A percentile compares a stretch with the other conserved stretches of the same genome.
These are phyloP conservation scores for Athripsodes cinereus DNA, from an alignment of 2,888 invertebrate genomes.

Conservation along the genomic window DNA sequence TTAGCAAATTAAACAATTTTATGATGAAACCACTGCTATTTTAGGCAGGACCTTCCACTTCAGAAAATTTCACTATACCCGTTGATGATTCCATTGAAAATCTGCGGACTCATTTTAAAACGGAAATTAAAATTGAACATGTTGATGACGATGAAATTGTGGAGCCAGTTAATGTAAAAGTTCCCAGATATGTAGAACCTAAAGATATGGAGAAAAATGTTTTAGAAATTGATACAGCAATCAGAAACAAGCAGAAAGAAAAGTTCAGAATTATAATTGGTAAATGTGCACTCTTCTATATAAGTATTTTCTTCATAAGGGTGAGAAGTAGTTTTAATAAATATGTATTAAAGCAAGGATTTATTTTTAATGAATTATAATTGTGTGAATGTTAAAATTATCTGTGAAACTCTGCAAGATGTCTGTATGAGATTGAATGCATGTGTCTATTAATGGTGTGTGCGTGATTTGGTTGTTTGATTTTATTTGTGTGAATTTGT, in stretches of 20 bases:
- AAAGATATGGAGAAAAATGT: constrained; percentile 36
- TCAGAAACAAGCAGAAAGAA: constrained; percentile 50
- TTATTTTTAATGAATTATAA: no score
- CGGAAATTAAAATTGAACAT: background rate
- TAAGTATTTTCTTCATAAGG: no score
- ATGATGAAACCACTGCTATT: background rate
- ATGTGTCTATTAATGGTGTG: no score
- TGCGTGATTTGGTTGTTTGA: no score
- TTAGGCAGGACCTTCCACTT: constrained; percentile 1
- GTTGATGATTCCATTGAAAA: constrained; percentile 14
- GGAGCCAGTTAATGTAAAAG: constrained; percentile 23
- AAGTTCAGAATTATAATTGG: constrained; percentile 49
- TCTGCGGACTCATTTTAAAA: constrained; percentile 6
- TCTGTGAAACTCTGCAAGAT: background rate
- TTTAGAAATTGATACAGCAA: constrained; percentile 43
- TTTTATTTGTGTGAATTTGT: no score
- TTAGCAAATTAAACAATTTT: no score
- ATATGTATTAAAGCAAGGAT: no score
- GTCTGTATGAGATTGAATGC: no score
- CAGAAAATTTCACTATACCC: constrained; percentile 15
- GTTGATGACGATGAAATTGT: background rate
- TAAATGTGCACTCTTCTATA: constrained; percentile 27
- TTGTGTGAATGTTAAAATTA: background rate
- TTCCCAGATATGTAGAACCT: constrained; percentile 41
- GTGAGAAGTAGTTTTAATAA: background rate